Percentiles rank a stretch among this genome's conserved stretches.
Conservation (phyloP, 2,113 vertebrate genomes). For the Zapornia atra region DNA sequence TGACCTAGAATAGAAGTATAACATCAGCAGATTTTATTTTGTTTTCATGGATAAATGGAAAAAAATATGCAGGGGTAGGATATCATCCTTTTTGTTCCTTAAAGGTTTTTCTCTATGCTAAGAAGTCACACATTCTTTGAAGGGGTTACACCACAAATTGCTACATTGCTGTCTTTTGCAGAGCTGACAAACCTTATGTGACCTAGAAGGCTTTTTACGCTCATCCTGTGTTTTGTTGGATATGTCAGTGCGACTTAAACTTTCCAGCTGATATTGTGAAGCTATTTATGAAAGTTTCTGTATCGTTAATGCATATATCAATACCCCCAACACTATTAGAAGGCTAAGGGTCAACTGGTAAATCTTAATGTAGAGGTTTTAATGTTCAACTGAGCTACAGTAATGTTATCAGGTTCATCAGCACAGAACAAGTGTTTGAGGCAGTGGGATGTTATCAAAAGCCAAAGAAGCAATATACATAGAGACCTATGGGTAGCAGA, state of each 20-base stretch:
- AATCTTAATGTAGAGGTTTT: not conserved
- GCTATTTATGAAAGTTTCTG: not conserved
- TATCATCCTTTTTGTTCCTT: not conserved
- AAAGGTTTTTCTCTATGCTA: not conserved
- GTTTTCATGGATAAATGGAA: not conserved
- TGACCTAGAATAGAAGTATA: not conserved
- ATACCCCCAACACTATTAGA: not conserved
- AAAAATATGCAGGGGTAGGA: not conserved
- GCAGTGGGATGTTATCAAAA: not conserved
- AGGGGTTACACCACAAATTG: not conserved
- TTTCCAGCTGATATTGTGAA: not conserved
- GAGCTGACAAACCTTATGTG: not conserved
- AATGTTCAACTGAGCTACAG: not conserved
- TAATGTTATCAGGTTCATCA: not conserved
- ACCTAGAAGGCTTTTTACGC: not conserved
- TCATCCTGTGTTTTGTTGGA: not conserved
- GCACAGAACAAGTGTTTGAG: not conserved
- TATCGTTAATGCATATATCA: not conserved
- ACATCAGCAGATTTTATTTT: not conserved
- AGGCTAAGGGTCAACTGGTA: not conserved
- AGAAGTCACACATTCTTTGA: not conserved
- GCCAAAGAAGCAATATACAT: not conserved
- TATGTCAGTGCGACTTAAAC: not conserved
- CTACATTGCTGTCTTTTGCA: not conserved
- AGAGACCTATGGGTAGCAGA: not conserved